Evolutionary conservation across 2,888 invertebrate species (phyloP), one percentile per base, ranked within the genome.

Genomic region (Piscicola geometra): DNA sequence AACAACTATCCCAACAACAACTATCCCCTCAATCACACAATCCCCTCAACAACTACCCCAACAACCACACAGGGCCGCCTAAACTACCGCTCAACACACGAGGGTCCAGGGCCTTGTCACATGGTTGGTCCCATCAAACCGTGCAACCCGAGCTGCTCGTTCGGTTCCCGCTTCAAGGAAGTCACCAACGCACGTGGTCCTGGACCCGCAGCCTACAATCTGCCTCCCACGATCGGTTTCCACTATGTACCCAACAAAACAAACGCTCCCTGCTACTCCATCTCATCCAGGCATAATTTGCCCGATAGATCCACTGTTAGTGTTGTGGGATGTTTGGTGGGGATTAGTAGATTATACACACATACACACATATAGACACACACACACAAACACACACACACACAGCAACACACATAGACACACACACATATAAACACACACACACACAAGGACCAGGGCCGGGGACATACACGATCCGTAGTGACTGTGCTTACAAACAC

Each of bases 391-490:
- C n/a, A n/a, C n/a, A n/a, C n/a, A n/a, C n/a, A n/a, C n/a, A n/a
- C n/a, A n/a, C n/a, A n/a, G n/a, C n/a, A n/a, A n/a, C n/a, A n/a
- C n/a, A n/a, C n/a, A n/a, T n/a, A n/a, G n/a, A n/a, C n/a, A n/a
- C n/a, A n/a, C n/a, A n/a, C n/a, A n/a, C n/a, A n/a, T n/a, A n/a
- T n/a, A n/a, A n/a, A n/a, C n/a, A n/a, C n/a, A n/a, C n/a, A n/a
- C n/a, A n/a, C n/a, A n/a, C 15, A 25, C 30, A 83, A 82, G 90
- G 90, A 77, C 94, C 94, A 32, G 82, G 81, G 15, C 82, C 82
- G 9, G 81, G 81, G 15, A 79, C 81, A 15, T 81, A 83, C 77
- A 78, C 35, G 28, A 78, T 74, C 21, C 75, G 79, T n/a, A 76
- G 79, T 25, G 77, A 80, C n/a, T 76, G 77, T 75, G 47, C 50